Conservation (phyloP, 1,140 invertebrate species). For the Coelopa frigida region DNA sequence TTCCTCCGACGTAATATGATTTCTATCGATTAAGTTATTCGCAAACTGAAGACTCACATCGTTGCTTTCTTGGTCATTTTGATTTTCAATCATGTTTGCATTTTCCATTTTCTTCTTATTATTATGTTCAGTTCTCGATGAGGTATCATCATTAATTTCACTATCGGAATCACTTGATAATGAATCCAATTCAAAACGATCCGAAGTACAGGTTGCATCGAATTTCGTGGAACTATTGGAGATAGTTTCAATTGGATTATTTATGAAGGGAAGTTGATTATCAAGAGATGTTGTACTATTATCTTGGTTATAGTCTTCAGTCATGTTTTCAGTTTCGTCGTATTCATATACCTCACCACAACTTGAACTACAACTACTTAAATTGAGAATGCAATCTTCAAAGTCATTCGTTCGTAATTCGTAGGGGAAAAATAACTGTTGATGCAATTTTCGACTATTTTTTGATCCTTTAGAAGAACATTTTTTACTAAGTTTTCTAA, state of each 20-base stretch:
- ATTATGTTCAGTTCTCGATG: neutral
- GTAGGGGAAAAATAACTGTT: conserved; percentile 28
- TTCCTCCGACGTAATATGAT: too few species aligned
- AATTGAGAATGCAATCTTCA: conserved; percentile 22
- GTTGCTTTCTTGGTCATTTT: conserved; percentile 2
- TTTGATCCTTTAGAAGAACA: neutral
- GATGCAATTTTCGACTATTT: conserved; percentile 18
- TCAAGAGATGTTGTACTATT: neutral
- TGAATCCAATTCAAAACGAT: neutral
- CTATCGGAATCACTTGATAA: neutral
- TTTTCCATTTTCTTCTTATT: conserved; percentile 10
- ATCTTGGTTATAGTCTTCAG: neutral
- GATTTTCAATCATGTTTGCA: conserved; percentile 2
- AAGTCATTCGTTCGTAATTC: conserved; percentile 19
- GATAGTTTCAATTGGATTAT: neutral
- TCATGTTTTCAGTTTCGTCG: conserved; percentile 9
- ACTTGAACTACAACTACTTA: conserved; percentile 33
- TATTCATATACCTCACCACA: conserved; percentile 21
- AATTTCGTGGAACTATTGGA: neutral
- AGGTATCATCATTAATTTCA: neutral
- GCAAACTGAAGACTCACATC: neutral
- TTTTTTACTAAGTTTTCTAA: neutral
- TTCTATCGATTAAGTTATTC: too few species aligned
- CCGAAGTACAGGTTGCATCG: neutral
- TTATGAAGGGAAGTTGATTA: too few species aligned